These are phyloP conservation scores for Drosophila sulfurigaster DNA, from an alignment of 1,140 invertebrate species.

Conservation along the genomic window DNA sequence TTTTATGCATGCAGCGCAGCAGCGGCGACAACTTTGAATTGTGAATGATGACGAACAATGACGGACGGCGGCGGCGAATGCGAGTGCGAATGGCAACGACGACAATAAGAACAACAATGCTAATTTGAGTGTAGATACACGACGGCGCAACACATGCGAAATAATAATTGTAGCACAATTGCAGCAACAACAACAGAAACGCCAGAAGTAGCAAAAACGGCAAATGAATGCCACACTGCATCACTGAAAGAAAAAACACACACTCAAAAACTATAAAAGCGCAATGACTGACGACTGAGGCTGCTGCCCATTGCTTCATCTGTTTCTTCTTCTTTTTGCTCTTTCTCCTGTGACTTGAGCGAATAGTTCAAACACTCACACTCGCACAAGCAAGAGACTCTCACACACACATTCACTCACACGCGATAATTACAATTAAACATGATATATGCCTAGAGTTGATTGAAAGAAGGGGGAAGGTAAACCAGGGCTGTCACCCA, in stretches of 20 bases:
- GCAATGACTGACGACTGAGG: slow-evolving; percentile 57
- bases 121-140: slow-evolving; percentile 79
- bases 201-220: slow-evolving; percentile 27
- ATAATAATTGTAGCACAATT: slow-evolving; percentile 81
- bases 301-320: slow-evolving; percentile 55
- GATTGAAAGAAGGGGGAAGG: background rate
- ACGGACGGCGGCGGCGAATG: slow-evolving; percentile 55
- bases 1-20: slow-evolving; percentile 48
- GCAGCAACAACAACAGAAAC: slow-evolving; percentile 42
- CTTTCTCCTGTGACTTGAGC: slow-evolving; percentile 29
- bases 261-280: slow-evolving; percentile 62
- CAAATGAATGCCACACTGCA: slow-evolving; percentile 28
- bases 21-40: slow-evolving; percentile 49
- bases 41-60: slow-evolving; percentile 61
- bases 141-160: slow-evolving; percentile 63
- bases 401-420: slow-evolving; percentile 24
- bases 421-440: slow-evolving; percentile 78
- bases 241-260: slow-evolving; percentile 10
- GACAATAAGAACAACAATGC: slow-evolving; percentile 57
- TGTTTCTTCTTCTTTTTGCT: slow-evolving; percentile 32
- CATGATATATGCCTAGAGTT: slow-evolving; percentile 52
- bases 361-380: slow-evolving; percentile 32
- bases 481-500: slow-evolving; percentile 34
- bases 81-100: slow-evolving; percentile 56
- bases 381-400: slow-evolving; percentile 7